phyloP scores from a whole-genome alignment of 2,797 vertebrate species.

The Hippopotamyrus pictus region DNA sequence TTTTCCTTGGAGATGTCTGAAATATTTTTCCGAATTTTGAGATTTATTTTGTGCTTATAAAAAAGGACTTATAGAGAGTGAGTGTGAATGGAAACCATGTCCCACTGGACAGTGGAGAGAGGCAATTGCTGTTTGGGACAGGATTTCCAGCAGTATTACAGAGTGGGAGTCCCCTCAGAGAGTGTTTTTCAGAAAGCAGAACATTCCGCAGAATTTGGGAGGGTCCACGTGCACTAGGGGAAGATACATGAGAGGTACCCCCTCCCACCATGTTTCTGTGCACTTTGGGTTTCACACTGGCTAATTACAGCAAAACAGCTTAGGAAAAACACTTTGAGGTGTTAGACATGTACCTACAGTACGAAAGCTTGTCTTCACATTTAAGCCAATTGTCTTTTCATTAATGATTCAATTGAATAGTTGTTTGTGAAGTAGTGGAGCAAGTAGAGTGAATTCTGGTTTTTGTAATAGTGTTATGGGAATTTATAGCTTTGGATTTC shows the following conservation, averaged over 20 bases:
- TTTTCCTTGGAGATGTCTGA: conserved; percentile 11
- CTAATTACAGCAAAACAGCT: background rate
- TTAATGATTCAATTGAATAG: background rate
- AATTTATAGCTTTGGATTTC: background rate
- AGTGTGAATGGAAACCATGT: conserved; percentile 5
- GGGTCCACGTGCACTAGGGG: background rate
- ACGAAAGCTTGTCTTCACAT: background rate
- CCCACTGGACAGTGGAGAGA: background rate
- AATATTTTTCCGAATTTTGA: conserved; percentile 20
- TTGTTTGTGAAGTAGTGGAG: background rate
- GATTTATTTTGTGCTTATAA: conserved; percentile 21
- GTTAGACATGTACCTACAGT: background rate
- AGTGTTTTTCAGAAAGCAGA: conserved; percentile 11
- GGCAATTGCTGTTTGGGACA: background rate
- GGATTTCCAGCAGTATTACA: background rate
- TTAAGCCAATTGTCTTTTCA: background rate
- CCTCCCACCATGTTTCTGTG: background rate
- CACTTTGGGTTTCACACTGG: background rate
- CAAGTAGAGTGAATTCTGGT: background rate
- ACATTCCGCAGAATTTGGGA: background rate
- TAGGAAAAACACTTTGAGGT: background rate
- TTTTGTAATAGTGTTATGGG: background rate
- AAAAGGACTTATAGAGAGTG: conserved; percentile 8
- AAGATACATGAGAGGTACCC: background rate
- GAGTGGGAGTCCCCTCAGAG: background rate